These are phyloP conservation scores for Hemicentrotus pulcherrimus DNA, from an alignment of 35 echinoderm and acorn worm species.

Conservation along the genomic window DNA sequence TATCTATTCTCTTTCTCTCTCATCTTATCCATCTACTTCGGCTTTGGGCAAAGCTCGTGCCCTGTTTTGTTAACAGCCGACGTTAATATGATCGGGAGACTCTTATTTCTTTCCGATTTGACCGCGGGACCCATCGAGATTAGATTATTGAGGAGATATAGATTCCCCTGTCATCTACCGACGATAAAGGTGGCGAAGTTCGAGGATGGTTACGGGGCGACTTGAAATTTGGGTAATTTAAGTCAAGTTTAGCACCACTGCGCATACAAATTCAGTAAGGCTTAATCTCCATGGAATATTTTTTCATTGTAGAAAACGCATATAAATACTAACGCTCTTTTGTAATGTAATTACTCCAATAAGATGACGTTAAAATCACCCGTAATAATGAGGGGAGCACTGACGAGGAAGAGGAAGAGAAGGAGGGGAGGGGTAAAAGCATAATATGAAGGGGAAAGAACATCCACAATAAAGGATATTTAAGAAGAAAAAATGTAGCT, in stretches of 20 bases:
- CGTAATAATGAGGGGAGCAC: too few species aligned
- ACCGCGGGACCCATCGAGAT: not conserved
- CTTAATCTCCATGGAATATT: too few species aligned
- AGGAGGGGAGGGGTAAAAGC: too few species aligned
- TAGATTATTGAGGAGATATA: constrained; percentile 37
- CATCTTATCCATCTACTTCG: not conserved
- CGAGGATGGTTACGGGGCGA: not conserved
- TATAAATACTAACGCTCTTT: too few species aligned
- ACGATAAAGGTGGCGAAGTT: not conserved
- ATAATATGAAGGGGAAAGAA: too few species aligned
- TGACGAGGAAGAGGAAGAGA: too few species aligned
- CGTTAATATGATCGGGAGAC: constrained; percentile 38
- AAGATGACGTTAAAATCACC: too few species aligned
- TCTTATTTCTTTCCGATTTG: constrained; percentile 42
- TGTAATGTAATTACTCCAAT: too few species aligned
- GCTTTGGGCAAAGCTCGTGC: not conserved
- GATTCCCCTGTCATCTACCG: constrained; percentile 8
- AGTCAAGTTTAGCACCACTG: not conserved
- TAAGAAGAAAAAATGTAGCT: too few species aligned
- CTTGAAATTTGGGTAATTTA: not conserved
- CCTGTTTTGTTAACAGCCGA: constrained; percentile 34
- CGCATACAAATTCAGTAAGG: not conserved
- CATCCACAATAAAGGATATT: too few species aligned
- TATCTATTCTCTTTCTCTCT: not conserved
- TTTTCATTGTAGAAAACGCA: too few species aligned